Evolutionary conservation across 2,888 invertebrate genomes (phyloP).

Genomic region (Protonemura montana): DNA sequence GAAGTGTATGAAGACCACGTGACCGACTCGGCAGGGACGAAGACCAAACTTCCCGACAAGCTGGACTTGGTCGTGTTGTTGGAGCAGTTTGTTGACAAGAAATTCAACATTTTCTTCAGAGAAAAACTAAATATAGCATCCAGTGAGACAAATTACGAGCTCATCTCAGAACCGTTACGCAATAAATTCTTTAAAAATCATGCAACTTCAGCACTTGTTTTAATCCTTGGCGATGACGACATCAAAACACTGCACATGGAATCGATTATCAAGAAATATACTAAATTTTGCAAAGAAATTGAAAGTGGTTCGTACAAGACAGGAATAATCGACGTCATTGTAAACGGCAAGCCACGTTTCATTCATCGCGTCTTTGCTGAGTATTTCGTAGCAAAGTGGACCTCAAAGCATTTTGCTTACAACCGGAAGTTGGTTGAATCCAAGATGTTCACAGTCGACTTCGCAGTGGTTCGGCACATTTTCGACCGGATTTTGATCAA

Average conservation of each 20-base stretch:
- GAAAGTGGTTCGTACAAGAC: constrained; percentile 35
- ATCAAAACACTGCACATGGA: not conserved
- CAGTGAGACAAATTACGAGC: not conserved
- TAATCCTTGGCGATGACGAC: not conserved
- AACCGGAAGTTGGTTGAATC: constrained; percentile 18
- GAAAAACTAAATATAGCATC: not conserved
- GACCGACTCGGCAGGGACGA: not conserved
- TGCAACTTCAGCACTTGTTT: not conserved
- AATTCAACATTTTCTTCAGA: not conserved
- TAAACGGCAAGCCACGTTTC: constrained; percentile 39
- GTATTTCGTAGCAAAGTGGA: constrained; percentile 45
- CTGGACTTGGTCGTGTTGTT: not conserved
- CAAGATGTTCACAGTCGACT: constrained; percentile 25
- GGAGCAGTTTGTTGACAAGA: not conserved
- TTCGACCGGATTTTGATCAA: constrained; percentile 41
- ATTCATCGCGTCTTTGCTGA: constrained; percentile 46
- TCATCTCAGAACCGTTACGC: not conserved
- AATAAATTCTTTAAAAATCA: not conserved
- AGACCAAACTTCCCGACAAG: not conserved
- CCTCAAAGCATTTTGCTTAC: constrained; percentile 24
- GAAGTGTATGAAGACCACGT: constrained; percentile 9
- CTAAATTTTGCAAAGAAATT: constrained; percentile 13
- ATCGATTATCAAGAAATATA: not conserved
- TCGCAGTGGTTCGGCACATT: constrained; percentile 39
- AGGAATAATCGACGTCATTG: constrained; percentile 34